Base-by-base conservation (phyloP, 2,888 invertebrate genomes). In the Neoitamus cyanurus region DNA sequence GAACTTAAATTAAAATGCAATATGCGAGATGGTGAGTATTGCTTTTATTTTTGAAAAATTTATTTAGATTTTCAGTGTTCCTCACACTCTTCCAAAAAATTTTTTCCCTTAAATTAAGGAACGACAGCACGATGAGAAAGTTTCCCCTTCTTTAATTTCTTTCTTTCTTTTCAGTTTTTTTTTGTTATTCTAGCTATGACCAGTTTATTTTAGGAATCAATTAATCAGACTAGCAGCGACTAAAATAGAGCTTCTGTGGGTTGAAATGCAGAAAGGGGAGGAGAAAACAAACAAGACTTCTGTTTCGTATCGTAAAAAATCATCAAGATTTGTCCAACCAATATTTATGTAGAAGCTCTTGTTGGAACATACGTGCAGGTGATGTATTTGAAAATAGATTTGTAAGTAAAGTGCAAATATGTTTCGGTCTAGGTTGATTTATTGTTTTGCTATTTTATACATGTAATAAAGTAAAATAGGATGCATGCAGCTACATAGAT, bases 101-200 rank as follows among this genome's bases (percentile, higher is more conserved):
- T 46, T 15, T 78, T 48, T 78, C 28, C 36, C 7, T 46, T 58
- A 25, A 20, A 7, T 20, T 28, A 31, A 78, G 48, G 48, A 58
- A 78, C 31, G 48, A 48, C 48, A 78, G 78, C 31, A 78, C 48
- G 30, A 30, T 78, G 58, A 31, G 46, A 78, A 48, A 78, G 15
- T 78, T 48, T 48, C 69, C 69, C 68, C 69, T 82, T 69, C 68
- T 20, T 82, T n/a, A 69, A 82, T 25, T 82, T 69, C 28, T 11
- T 20, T 58, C 58, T 15, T 58, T 34, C 34, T 34, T 15, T 58
- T 58, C 42, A 58, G 58, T 80, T 80, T 15, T 80, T 80, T 69
- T 82, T 37, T 25, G 68, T 69, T 69, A 82, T 36, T 82, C 82
- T 82, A 82, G 68, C 82, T 82, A 82, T 82, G 78, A 78, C 42